Evolutionary conservation across 2,113 vertebrate species (phyloP), one percentile per base, ranked within the genome.

Genomic region (Cephalopholis sonnerati): DNA sequence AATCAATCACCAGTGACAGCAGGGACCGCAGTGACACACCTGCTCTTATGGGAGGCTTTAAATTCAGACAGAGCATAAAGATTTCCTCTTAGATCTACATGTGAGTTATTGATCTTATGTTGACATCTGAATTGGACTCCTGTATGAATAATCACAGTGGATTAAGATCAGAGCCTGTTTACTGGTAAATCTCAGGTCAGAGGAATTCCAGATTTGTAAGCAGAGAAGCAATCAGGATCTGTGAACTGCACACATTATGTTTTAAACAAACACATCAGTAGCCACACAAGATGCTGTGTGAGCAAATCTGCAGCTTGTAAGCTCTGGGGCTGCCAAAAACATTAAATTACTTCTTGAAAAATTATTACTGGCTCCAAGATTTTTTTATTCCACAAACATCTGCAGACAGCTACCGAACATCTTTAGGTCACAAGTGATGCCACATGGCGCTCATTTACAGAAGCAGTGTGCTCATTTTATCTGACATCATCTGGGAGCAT

Each of bases 1-100:
- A 73, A 55, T 79, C 66, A 83, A 68, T 77, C 63, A 51, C 55
- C 39, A 75, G 16, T 44, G 74, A 79, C 70, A 67, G 66, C 51
- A 69, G n/a, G 41, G n/a, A 18, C 20, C 2, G 18, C 48, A 41
- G 24, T 18, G 64, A 62, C 76, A 74, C 55, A 67, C 39, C 70
- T 67, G 17, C 54, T 80, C 39, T 27, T 18, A 20, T 18, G 15
- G n/a, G 3, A 73, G n/a, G 55, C 25, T 48, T 63, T 13, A 12
- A 2, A 48, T 36, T 68, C 36, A 74, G n/a, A 4, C 44, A 25
- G 5, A 64, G 57, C 20, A 51, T 2, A 1, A 29, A n/a, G 5
- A 48, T 68, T 58, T 50, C 18, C 51, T 65, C n/a, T 22, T 5
- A 13, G 64, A 22, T 75, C 64, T 39, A 25, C 53, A 44, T 63